These are phyloP conservation scores for Tauraco erythrolophus DNA, from an alignment of 2,113 vertebrate species.

Conservation along the genomic window DNA sequence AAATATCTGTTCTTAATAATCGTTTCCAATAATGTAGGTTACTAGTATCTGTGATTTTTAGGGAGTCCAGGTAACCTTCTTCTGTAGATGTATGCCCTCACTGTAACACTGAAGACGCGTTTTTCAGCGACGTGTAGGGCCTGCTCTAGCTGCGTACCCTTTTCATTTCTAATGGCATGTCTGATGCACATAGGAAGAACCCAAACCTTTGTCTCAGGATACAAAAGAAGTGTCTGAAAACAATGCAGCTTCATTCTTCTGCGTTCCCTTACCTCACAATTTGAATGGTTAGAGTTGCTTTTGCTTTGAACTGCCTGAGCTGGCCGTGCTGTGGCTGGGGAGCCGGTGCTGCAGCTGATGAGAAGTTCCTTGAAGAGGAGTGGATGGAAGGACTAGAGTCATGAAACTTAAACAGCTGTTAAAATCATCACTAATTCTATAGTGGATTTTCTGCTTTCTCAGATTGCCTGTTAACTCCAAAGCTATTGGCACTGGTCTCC, in stretches of 20 bases:
- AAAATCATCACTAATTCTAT: background rate
- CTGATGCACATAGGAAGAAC: background rate
- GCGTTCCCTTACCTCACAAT: background rate
- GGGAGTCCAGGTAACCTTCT: background rate
- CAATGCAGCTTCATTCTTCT: background rate
- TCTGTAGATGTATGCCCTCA: background rate
- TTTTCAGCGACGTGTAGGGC: background rate
- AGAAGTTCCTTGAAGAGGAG: background rate
- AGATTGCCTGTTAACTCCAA: background rate
- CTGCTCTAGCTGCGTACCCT: background rate
- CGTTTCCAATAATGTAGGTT: background rate
- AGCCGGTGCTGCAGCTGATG: background rate
- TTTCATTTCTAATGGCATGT: background rate
- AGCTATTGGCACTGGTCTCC: background rate
- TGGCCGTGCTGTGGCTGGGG: background rate
- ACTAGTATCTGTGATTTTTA: background rate
- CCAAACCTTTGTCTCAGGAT: background rate
- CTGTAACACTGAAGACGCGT: background rate
- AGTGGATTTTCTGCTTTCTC: conserved; percentile 11
- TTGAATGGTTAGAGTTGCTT: background rate
- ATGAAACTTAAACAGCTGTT: background rate
- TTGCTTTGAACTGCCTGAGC: background rate
- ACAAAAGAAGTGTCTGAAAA: background rate
- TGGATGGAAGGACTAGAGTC: background rate
- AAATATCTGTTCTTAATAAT: background rate